phyloP scores from a whole-genome alignment of 2,113 vertebrate genomes.

The Ageneiosus marmoratus region DNA sequence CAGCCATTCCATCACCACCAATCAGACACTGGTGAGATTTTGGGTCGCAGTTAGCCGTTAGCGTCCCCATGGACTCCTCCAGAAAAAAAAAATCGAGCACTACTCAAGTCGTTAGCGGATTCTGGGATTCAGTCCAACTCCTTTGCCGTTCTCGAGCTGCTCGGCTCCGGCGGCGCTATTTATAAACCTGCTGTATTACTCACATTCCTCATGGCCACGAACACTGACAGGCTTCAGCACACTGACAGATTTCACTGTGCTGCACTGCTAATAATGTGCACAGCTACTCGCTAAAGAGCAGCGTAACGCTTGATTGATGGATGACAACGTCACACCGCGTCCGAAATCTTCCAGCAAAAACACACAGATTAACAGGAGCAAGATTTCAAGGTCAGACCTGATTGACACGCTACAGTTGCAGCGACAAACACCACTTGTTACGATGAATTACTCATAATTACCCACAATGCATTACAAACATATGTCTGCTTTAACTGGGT shows the following conservation, averaged over 20 bases:
- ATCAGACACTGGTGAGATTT: slow-evolving; percentile 32
- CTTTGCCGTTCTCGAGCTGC: slow-evolving; percentile 11
- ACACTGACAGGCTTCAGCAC: slow-evolving; percentile 31
- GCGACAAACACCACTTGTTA: not conserved
- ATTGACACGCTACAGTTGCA: not conserved
- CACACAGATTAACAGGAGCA: not conserved
- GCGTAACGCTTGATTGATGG: not conserved
- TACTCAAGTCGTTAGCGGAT: slow-evolving; percentile 28
- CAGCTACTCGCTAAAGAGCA: slow-evolving; percentile 14
- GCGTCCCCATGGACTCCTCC: slow-evolving; percentile 20
- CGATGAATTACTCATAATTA: not conserved
- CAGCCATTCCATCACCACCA: slow-evolving; percentile 57
- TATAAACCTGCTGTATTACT: slow-evolving; percentile 24
- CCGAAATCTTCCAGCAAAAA: not conserved
- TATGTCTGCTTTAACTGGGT: not conserved
- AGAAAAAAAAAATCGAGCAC: slow-evolving; percentile 2
- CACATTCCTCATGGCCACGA: slow-evolving; percentile 16
- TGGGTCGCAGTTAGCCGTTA: slow-evolving; percentile 25
- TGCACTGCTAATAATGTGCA: slow-evolving; percentile 13
- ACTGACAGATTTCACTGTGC: slow-evolving; percentile 3
- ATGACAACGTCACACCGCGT: not conserved
- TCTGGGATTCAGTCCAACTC: slow-evolving; percentile 34
- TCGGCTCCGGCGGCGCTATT: slow-evolving; percentile 15
- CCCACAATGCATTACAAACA: not conserved
- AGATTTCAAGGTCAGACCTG: not conserved